Conservation (phyloP, 2,113 vertebrate species). For the Chascanopsetta lugubris region DNA sequence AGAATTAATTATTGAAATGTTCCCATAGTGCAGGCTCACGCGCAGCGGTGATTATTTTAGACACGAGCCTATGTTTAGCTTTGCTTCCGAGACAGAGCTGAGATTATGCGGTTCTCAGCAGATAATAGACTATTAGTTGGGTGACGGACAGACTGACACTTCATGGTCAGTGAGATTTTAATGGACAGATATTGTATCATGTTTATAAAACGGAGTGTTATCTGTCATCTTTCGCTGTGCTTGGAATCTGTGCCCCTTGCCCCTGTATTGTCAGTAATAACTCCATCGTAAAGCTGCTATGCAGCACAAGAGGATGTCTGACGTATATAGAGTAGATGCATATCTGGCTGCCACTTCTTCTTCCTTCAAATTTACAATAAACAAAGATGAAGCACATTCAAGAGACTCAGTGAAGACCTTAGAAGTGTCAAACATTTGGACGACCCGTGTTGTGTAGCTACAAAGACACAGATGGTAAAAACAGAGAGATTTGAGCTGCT, state of each 20-base stretch:
- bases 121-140: conserved; percentile 38
- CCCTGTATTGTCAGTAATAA: background rate
- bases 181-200: conserved; percentile 44
- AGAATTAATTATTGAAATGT: conserved; percentile 67
- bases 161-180: conserved; percentile 24
- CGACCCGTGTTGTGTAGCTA: too few relatives aligned
- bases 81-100: conserved; percentile 12
- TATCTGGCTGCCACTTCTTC: too few relatives aligned
- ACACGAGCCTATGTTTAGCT: conserved; percentile 59
- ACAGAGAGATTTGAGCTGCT: too few relatives aligned
- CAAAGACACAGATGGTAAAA: too few relatives aligned
- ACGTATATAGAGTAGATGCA: too few relatives aligned
- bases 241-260: background rate
- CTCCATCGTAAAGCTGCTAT: background rate
- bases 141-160: conserved; percentile 17
- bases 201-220: conserved; percentile 37
- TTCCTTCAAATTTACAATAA: too few relatives aligned
- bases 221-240: background rate
- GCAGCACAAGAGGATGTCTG: background rate
- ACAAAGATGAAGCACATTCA: too few relatives aligned
- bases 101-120: conserved; percentile 23
- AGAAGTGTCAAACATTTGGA: too few relatives aligned
- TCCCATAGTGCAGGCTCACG: conserved; percentile 33
- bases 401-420: too few relatives aligned
- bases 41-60: conserved; percentile 47